phyloP scores from a whole-genome alignment of 2,888 invertebrate species.

The Diachrysia chrysitis region DNA sequence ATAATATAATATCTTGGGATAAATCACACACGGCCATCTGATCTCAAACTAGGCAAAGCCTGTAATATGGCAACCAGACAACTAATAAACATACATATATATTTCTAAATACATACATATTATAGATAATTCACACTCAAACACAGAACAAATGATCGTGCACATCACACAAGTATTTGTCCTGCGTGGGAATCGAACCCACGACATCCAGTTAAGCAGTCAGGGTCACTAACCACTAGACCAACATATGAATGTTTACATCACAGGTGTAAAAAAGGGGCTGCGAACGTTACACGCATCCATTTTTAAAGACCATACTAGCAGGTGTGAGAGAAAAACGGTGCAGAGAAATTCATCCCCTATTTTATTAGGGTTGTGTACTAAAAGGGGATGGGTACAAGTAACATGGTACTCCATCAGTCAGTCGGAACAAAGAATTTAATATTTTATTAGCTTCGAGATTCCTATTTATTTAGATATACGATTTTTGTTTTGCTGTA shows the following conservation, averaged over 20 bases:
- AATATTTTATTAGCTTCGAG: conserved; percentile 43
- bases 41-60: too few species aligned
- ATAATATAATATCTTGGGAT: too few species aligned
- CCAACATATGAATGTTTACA: conserved; percentile 27
- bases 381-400: conserved; percentile 6
- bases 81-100: too few species aligned
- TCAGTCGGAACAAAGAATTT: conserved; percentile 29
- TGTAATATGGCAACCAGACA: too few species aligned
- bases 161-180: too few species aligned
- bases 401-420: conserved; percentile 14
- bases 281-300: conserved; percentile 44
- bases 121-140: too few species aligned
- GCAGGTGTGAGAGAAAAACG: conserved; percentile 60
- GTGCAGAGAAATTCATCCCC: conserved; percentile 38
- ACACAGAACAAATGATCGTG: too few species aligned
- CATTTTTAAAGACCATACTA: conserved; percentile 64
- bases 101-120: too few species aligned
- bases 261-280: conserved; percentile 38
- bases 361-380: conserved; percentile 44
- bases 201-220: too few species aligned
- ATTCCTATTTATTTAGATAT: conserved; percentile 27
- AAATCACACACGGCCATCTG: too few species aligned
- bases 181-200: too few species aligned
- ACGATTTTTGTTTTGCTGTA: background rate
- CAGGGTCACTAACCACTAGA: too few species aligned